Evolutionary conservation across 1,140 invertebrate species (phyloP).

Genomic region (Pachypeltis micranthus): DNA sequence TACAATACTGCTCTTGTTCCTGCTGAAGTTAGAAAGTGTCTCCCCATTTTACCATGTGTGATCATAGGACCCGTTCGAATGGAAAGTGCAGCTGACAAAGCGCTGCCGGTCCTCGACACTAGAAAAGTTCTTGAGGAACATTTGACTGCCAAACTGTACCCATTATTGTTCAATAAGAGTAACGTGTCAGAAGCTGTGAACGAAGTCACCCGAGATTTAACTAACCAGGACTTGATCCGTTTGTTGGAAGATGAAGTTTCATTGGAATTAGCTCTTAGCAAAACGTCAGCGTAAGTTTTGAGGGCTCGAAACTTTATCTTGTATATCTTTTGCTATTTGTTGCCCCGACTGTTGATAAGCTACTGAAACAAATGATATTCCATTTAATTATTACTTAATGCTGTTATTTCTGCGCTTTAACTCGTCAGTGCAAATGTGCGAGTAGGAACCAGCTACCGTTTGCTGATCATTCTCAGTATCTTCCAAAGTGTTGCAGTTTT

Average conservation of each 20-base stretch:
- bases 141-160: conserved; percentile 18
- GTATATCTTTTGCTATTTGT: background rate
- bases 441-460: too few species aligned
- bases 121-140: conserved; percentile 22
- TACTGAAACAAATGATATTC: background rate
- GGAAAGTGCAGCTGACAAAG: background rate
- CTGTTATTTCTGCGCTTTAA: background rate
- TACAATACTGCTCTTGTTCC: too few species aligned
- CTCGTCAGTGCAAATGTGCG: background rate
- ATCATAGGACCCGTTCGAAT: too few species aligned
- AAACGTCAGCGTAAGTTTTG: conserved; percentile 11
- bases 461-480: too few species aligned
- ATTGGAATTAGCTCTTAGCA: conserved; percentile 11
- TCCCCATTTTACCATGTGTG: too few species aligned
- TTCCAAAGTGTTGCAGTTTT: too few species aligned
- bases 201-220: conserved; percentile 18
- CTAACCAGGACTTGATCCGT: conserved; percentile 19
- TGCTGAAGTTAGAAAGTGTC: too few species aligned
- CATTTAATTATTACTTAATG: background rate
- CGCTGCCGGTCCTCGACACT: conserved; percentile 20
- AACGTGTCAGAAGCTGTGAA: conserved; percentile 11
- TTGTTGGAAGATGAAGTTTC: conserved; percentile 18
- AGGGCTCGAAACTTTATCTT: background rate
- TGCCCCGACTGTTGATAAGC: background rate
- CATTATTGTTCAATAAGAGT: conserved; percentile 1